Conservation (phyloP, 2,113 vertebrate species). For the Dicrurus megarhynchus region DNA sequence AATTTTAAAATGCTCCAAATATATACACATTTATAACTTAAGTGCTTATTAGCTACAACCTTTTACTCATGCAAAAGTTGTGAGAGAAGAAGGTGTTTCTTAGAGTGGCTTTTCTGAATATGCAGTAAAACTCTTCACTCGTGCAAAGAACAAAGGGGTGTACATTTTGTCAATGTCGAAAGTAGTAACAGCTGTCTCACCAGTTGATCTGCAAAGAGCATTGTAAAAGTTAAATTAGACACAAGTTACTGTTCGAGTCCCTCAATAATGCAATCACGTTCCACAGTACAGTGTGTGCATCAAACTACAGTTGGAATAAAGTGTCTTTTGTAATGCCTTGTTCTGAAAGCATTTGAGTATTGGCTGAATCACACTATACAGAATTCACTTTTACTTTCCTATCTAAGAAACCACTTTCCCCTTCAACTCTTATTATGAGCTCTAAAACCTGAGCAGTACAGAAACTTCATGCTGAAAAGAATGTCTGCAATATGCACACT, state of each 20-base stretch:
- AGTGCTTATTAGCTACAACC: slow-evolving; percentile 63
- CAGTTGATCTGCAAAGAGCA: slow-evolving; percentile 80
- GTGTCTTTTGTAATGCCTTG: background rate
- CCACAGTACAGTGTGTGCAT: background rate
- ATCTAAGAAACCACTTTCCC: background rate
- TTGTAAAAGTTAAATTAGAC: background rate
- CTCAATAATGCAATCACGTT: background rate
- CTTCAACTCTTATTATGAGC: background rate
- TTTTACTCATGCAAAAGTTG: slow-evolving; percentile 71
- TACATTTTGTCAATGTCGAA: slow-evolving; percentile 98
- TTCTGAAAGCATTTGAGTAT: background rate
- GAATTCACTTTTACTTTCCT: background rate
- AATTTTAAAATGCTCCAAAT: slow-evolving; percentile 73
- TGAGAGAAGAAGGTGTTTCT: slow-evolving; percentile 53
- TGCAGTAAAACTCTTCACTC: slow-evolving; percentile 96
- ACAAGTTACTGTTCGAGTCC: background rate
- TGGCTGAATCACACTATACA: background rate
- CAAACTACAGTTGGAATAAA: background rate
- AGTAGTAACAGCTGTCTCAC: slow-evolving; percentile 89
- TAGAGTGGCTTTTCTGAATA: slow-evolving; percentile 91
- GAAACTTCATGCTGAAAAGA: background rate
- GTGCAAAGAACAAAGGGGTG: slow-evolving; percentile 91
- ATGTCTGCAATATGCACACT: background rate
- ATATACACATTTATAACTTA: slow-evolving; percentile 76
- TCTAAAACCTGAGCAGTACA: background rate